Percentiles rank a stretch among this genome's conserved stretches.
These are phyloP conservation scores for Pogona vitticeps DNA, from an alignment of 2,113 vertebrate genomes.

Conservation along the genomic window DNA sequence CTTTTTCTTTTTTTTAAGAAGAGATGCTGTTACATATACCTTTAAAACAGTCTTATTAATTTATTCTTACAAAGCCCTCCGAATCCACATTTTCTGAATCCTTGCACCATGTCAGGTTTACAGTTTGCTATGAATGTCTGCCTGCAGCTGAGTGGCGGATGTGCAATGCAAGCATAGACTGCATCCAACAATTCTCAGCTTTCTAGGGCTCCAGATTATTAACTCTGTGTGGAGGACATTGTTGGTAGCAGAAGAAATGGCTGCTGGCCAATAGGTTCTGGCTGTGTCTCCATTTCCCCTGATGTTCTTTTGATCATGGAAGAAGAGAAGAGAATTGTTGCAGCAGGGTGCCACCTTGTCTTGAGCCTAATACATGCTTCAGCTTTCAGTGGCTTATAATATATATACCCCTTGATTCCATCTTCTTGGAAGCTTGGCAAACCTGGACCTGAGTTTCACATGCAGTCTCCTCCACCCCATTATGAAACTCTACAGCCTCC, in stretches of 20 bases:
- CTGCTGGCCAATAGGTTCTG: conserved; percentile 42
- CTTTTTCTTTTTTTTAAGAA: not conserved
- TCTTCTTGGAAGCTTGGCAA: conserved; percentile 28
- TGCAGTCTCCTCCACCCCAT: not conserved
- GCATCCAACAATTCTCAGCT: conserved; percentile 61
- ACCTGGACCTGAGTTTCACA: not conserved
- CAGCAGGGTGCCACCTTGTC: conserved; percentile 16
- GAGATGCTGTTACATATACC: not conserved
- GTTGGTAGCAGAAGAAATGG: conserved; percentile 33
- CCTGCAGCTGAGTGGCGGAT: conserved; percentile 61
- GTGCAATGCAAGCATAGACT: conserved; percentile 63
- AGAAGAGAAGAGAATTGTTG: not conserved
- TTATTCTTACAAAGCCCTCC: not conserved
- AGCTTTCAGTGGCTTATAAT: not conserved
- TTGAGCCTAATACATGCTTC: conserved; percentile 29
- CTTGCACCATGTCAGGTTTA: not conserved
- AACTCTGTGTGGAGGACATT: conserved; percentile 56
- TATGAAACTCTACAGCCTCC: not conserved
- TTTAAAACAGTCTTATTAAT: not conserved
- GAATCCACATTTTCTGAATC: not conserved
- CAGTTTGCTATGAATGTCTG: not conserved
- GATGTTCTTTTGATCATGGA: conserved; percentile 11
- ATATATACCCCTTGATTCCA: conserved; percentile 2
- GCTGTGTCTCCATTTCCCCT: conserved; percentile 20
- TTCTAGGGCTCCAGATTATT: conserved; percentile 54